Conservation (phyloP, 1,140 invertebrate species). For the Drosophila pachea region DNA sequence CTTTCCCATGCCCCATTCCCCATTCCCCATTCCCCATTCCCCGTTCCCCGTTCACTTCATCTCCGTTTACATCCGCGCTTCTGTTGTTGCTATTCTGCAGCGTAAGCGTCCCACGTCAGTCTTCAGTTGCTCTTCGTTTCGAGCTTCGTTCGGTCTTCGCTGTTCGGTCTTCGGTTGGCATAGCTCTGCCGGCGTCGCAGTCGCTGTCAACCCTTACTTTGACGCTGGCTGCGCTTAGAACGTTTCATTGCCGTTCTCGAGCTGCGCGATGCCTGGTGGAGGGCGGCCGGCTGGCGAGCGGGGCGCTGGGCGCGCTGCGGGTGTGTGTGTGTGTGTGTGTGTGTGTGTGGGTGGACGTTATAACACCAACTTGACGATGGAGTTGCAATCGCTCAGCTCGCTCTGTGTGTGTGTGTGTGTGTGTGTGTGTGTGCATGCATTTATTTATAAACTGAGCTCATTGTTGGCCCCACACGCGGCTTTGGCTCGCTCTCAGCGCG, state of each 20-base stretch:
- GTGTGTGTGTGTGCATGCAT: slow-evolving; percentile 45
- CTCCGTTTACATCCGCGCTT: slow-evolving; percentile 10
- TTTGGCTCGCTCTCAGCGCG: slow-evolving; percentile 29
- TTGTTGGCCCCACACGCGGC: slow-evolving; percentile 58
- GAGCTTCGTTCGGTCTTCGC: slow-evolving; percentile 34
- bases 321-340: neutral
- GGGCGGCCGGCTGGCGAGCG: too few species aligned
- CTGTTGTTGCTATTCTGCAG: slow-evolving; percentile 8
- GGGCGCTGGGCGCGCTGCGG: too few species aligned
- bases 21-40: too few species aligned
- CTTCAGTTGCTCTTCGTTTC: slow-evolving; percentile 33
- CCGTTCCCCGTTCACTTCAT: neutral
- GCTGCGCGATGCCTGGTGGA: neutral
- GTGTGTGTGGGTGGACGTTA: slow-evolving; percentile 10
- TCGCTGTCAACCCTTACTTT: slow-evolving; percentile 66
- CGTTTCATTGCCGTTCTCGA: slow-evolving; percentile 5
- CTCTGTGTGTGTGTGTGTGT: slow-evolving; percentile 27
- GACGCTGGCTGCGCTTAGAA: slow-evolving; percentile 59
- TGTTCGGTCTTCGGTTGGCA: slow-evolving; percentile 1
- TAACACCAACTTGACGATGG: slow-evolving; percentile 43
- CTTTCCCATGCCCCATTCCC: too few species aligned
- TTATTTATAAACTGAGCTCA: slow-evolving; percentile 74
- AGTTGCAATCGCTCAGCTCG: slow-evolving; percentile 27
- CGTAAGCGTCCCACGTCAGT: slow-evolving; percentile 36
- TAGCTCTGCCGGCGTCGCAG: slow-evolving; percentile 20